phyloP scores from a whole-genome alignment of 2,797 vertebrate species.

The Sebastes minor region DNA sequence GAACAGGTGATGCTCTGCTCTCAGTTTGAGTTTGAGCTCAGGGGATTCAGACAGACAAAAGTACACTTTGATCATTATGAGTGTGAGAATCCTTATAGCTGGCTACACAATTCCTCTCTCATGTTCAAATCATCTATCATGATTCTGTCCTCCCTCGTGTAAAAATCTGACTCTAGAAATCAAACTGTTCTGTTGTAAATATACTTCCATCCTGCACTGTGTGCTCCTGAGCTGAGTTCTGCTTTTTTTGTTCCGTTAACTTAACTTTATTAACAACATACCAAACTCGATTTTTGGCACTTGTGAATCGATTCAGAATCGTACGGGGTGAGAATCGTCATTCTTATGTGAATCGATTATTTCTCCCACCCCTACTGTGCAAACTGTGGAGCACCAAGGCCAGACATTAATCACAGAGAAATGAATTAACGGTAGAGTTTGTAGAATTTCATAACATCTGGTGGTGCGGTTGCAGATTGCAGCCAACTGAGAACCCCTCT shows the following conservation, averaged over 20 bases:
- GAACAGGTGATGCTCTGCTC: no score
- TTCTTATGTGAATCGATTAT: neutral
- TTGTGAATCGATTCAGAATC: no score
- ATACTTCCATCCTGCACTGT: neutral
- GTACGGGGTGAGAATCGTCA: neutral
- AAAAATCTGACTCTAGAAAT: neutral
- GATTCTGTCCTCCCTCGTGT: neutral
- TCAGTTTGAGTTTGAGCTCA: neutral
- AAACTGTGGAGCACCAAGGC: neutral
- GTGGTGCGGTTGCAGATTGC: no score
- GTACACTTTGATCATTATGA: neutral
- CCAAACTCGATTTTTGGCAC: neutral
- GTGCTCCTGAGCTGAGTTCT: neutral
- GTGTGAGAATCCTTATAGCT: neutral
- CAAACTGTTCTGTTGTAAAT: neutral
- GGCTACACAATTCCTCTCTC: neutral
- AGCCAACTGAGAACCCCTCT: no score
- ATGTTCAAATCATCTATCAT: neutral
- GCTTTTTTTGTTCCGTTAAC: neutral
- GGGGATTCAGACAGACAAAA: neutral
- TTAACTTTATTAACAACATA: neutral
- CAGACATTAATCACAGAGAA: neutral
- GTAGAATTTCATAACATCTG: no score
- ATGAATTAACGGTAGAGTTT: neutral
- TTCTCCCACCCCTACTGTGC: neutral